A percentile compares a stretch with the other conserved stretches of the same genome.
Evolutionary conservation across 2,888 invertebrate species (phyloP).

Genomic region (Yponomeuta malinellus): DNA sequence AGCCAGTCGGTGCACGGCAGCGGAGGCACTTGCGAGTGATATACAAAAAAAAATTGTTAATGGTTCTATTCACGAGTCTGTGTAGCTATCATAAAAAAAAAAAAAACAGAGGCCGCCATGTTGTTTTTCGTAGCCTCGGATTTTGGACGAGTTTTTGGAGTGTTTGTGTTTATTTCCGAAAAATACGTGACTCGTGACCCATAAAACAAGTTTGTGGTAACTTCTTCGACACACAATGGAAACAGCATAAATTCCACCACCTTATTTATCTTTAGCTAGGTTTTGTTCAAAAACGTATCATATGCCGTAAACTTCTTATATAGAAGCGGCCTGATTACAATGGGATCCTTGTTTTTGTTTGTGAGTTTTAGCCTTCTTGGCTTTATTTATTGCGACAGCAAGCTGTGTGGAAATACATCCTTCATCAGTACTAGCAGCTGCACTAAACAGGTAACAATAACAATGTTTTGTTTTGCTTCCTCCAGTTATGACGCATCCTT

Average conservation of each 20-base stretch:
- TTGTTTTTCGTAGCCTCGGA: too few species aligned
- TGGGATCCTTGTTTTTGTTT: slow-evolving; percentile 33
- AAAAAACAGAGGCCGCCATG: too few species aligned
- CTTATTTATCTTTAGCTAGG: neutral
- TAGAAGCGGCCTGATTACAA: neutral
- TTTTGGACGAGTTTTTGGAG: too few species aligned
- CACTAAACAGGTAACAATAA: slow-evolving; percentile 48
- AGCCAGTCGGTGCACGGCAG: too few species aligned
- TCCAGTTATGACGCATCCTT: slow-evolving; percentile 1
- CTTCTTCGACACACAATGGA: neutral
- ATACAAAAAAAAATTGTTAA: too few species aligned
- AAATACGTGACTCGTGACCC: neutral
- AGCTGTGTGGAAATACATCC: slow-evolving; percentile 47
- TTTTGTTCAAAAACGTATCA: neutral
- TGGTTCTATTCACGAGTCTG: too few species aligned
- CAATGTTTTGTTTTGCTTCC: neutral
- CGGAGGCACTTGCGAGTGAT: too few species aligned
- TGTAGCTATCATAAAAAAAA: too few species aligned
- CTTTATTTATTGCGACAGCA: slow-evolving; percentile 36
- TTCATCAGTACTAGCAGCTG: slow-evolving; percentile 45
- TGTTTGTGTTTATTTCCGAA: neutral
- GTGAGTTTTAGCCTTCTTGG: slow-evolving; percentile 38
- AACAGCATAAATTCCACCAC: neutral
- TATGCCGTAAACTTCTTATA: neutral
- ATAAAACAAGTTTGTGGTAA: too few species aligned